Base-by-base conservation (phyloP, 2,113 vertebrate genomes). In the Grus americana region DNA sequence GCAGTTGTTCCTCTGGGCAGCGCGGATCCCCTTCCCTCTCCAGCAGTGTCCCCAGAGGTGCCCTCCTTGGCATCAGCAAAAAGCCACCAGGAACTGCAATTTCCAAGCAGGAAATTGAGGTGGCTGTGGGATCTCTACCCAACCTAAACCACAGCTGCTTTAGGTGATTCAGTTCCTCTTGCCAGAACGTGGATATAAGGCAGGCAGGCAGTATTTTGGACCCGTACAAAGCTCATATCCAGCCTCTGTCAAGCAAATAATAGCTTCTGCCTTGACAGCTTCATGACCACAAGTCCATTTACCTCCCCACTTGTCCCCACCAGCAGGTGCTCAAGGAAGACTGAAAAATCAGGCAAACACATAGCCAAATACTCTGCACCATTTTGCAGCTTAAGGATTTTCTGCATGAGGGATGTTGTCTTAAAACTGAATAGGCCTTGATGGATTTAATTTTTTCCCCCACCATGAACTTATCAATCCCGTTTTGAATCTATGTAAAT, bases 1-100 rank as follows among this genome's bases (percentile, higher is more conserved):
- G 42, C 34, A 71, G 36, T 7, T 32, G 21, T 12, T 89, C 15
- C 1, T 1, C 34, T 26, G 74, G 8, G 20, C 40, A 79, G 32
- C 0, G 1, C 1, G 1, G 34, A 38, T 40, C 23, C 42, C 34
- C 9, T 63, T 70, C 24, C 23, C 9, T 36, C 30, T 65, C 22
- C 38, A 67, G 16, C 54, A 47, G 16, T 13, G 29, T 61, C 46
- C 40, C n/a, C 52, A 8, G 17, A 59, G 14, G 18, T 66, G 27
- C 14, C 24, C 42, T 71, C 23, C n/a, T 58, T 15, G 58, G 17
- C 24, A 40, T 27, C 70, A 30, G n/a, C 34, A 34, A 89, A 21
- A 6, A 86, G 72, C 22, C 38, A 36, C 61, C 0, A 0, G 61
- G 18, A 58, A 42, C 24, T 47, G 38, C 15, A 62, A 40, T 36